Evolutionary conservation across 2,797 vertebrate genomes (phyloP).

Genomic region (Ctenosaura bakeri): DNA sequence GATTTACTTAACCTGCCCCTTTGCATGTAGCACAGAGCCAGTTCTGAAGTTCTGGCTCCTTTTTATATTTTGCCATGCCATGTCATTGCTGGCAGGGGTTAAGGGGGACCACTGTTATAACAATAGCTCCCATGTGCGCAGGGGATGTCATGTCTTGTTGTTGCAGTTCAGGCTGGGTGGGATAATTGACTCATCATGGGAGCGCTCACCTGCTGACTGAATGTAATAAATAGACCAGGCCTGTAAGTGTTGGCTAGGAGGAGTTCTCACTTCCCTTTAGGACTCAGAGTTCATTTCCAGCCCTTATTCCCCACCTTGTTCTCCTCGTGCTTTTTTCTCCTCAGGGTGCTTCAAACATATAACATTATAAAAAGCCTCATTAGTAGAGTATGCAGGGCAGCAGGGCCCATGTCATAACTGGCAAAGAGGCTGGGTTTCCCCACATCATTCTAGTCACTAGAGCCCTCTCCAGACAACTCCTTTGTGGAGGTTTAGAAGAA

Average conservation of each 20-base stretch:
- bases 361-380: constrained; percentile 26
- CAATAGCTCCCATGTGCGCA: not conserved
- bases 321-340: not conserved
- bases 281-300: not conserved
- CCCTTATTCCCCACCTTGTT: rapidly evolving
- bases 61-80: not conserved
- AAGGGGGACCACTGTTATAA: not conserved
- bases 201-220: not conserved
- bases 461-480: constrained; percentile 2
- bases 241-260: not conserved
- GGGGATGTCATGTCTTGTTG: not conserved
- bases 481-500: constrained; percentile 14
- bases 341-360: not conserved
- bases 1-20: not conserved
- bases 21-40: not conserved
- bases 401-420: constrained; percentile 23
- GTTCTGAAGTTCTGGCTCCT: not conserved
- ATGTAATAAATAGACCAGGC: not conserved
- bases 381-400: not conserved
- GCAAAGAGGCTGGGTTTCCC: not conserved
- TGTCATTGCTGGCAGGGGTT: not conserved
- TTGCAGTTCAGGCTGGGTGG: not conserved
- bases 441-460: not conserved
- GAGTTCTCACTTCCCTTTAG: not conserved
- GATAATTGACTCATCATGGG: not conserved